Conservation (phyloP, 92 coral and sea anemone species). For the Phenganax marumi region DNA sequence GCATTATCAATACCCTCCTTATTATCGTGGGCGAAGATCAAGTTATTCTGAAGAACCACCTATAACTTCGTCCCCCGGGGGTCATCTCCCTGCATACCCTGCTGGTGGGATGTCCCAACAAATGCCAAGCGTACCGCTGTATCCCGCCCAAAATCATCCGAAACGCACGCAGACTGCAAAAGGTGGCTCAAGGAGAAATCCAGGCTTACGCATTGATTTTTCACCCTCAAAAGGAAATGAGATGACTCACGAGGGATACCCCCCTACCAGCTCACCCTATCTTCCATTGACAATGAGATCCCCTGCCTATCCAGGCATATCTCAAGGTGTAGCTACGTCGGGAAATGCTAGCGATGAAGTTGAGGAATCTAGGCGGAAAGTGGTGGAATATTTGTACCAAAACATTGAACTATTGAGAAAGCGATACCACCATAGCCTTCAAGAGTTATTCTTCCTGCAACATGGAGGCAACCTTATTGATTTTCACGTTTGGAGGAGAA, state of each 20-base stretch:
- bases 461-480: slow-evolving; percentile 88
- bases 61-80: slow-evolving; percentile 74
- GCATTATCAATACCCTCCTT: slow-evolving; percentile 67
- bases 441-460: slow-evolving; percentile 90
- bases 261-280: slow-evolving; percentile 47
- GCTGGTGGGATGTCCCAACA: slow-evolving; percentile 69
- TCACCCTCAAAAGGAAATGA: slow-evolving; percentile 59
- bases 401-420: slow-evolving; percentile 76
- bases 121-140: slow-evolving; percentile 73
- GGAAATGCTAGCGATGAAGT: slow-evolving; percentile 70
- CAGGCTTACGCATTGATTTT: slow-evolving; percentile 55
- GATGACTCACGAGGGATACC: slow-evolving; percentile 60
- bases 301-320: slow-evolving; percentile 44
- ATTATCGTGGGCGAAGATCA: slow-evolving; percentile 49
- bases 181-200: slow-evolving; percentile 67
- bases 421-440: slow-evolving; percentile 81
- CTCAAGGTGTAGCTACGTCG: background rate
- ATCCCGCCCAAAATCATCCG: slow-evolving; percentile 62
- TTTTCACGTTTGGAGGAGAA: slow-evolving; percentile 73
- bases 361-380: slow-evolving; percentile 73
- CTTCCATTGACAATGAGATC: slow-evolving; percentile 49
- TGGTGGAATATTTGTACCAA: slow-evolving; percentile 74
- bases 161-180: slow-evolving; percentile 63
- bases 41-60: slow-evolving; percentile 75
- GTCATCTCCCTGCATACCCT: slow-evolving; percentile 88